Conservation (phyloP, 2,113 vertebrate genomes). For the Geococcyx californianus region DNA sequence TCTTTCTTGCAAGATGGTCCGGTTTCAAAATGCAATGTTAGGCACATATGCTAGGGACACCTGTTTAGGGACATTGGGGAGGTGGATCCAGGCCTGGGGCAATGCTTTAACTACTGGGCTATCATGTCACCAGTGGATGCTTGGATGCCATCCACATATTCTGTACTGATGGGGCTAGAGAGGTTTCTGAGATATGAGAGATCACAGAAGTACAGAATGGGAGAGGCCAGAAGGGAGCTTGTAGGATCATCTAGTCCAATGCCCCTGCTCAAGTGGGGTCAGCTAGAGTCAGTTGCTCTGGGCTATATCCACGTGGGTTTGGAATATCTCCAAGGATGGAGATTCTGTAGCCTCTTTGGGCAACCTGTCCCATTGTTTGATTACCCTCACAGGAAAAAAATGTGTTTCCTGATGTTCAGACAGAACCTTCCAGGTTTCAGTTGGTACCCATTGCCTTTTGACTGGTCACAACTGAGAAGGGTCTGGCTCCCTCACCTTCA, state of each 20-base stretch:
- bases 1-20: background rate
- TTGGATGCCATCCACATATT: background rate
- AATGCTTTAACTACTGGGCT: background rate
- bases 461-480: background rate
- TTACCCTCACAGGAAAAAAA: background rate
- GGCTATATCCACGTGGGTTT: background rate
- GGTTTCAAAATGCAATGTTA: background rate
- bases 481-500: background rate
- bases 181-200: background rate
- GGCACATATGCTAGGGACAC: background rate
- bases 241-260: background rate
- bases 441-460: background rate
- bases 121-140: background rate
- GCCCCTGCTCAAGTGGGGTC: rapidly evolving
- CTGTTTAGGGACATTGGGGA: rapidly evolving
- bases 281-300: background rate
- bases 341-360: background rate
- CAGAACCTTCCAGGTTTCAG: background rate
- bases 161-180: background rate
- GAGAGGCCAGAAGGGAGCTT: background rate
- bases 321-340: background rate
- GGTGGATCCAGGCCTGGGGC: background rate
- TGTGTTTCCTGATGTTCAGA: background rate
- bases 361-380: background rate
- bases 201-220: background rate